Percentiles rank a stretch among this genome's conserved stretches.
Conservation (phyloP, 2,797 vertebrate genomes). For the Naso thynnoides region DNA sequence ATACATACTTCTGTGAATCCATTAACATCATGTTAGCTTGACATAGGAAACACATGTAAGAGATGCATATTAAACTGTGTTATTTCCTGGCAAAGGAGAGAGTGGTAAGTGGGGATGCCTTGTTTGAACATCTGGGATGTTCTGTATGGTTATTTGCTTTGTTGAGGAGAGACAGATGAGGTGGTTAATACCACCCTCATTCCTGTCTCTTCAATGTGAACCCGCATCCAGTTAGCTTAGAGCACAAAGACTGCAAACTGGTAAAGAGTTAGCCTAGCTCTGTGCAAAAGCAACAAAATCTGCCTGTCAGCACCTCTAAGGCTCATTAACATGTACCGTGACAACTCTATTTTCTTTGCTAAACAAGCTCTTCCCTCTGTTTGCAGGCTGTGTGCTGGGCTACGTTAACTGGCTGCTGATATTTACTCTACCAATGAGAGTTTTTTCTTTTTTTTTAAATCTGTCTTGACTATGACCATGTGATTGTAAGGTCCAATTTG, state of each 20-base stretch:
- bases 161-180: not conserved
- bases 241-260: not conserved
- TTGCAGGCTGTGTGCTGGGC: not conserved
- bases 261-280: not conserved
- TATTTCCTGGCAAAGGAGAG: conserved; percentile 1
- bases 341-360: not conserved
- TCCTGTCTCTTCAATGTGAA: not conserved
- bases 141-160: not conserved
- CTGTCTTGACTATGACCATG: not conserved
- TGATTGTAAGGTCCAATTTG: not conserved
- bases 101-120: not conserved
- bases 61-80: conserved; percentile 11
- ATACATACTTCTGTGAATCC: conserved; percentile 46
- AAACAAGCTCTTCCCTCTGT: not conserved
- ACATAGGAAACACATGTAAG: conserved; percentile 21
- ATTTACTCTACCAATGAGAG: too few relatives aligned
- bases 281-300: too few relatives aligned
- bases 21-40: conserved; percentile 35
- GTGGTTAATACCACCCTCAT: not conserved
- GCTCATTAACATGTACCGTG: too few relatives aligned
- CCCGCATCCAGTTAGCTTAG: not conserved
- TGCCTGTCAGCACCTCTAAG: too few relatives aligned
- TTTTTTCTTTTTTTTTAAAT: too few relatives aligned
- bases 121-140: not conserved
- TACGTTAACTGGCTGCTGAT: not conserved